Evolutionary conservation across 1,140 invertebrate genomes (phyloP).

Genomic region (Scaptodrosophila lebanonensis): DNA sequence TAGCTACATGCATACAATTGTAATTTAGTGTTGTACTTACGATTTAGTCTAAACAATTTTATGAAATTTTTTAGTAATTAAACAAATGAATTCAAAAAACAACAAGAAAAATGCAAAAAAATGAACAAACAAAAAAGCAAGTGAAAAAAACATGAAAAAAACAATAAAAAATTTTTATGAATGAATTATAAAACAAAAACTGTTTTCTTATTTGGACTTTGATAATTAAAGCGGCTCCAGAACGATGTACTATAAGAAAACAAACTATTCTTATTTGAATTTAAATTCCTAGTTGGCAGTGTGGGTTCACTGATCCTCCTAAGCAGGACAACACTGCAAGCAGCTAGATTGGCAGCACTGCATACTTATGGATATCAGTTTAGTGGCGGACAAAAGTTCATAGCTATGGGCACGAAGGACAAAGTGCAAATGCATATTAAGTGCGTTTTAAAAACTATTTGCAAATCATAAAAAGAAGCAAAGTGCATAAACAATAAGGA

Average conservation of each 20-base stretch:
- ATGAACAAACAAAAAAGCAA: too few relatives aligned
- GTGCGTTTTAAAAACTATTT: too few relatives aligned
- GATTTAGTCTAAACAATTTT: constrained; percentile 71
- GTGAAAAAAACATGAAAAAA: too few relatives aligned
- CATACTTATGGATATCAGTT: neutral
- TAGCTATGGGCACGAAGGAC: too few relatives aligned
- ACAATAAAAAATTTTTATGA: constrained; percentile 70
- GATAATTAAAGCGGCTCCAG: neutral
- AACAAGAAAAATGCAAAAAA: constrained; percentile 38
- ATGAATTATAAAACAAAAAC: constrained; percentile 57
- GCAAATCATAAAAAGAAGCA: too few relatives aligned
- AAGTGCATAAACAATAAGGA: constrained; percentile 11
- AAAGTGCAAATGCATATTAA: too few relatives aligned
- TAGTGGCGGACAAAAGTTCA: neutral
- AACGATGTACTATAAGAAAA: too few relatives aligned
- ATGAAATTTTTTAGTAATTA: constrained; percentile 75
- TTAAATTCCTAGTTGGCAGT: neutral
- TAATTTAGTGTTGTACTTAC: constrained; percentile 75
- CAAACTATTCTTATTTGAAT: neutral
- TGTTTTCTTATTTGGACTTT: constrained; percentile 49
- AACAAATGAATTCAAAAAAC: constrained; percentile 66
- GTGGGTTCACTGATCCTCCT: too few relatives aligned
- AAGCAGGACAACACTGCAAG: too few relatives aligned
- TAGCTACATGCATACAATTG: constrained; percentile 72
- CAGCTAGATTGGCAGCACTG: constrained; percentile 5